Evolutionary conservation across 2,888 invertebrate species (phyloP).

Genomic region (Hypselothyrea guttata): DNA sequence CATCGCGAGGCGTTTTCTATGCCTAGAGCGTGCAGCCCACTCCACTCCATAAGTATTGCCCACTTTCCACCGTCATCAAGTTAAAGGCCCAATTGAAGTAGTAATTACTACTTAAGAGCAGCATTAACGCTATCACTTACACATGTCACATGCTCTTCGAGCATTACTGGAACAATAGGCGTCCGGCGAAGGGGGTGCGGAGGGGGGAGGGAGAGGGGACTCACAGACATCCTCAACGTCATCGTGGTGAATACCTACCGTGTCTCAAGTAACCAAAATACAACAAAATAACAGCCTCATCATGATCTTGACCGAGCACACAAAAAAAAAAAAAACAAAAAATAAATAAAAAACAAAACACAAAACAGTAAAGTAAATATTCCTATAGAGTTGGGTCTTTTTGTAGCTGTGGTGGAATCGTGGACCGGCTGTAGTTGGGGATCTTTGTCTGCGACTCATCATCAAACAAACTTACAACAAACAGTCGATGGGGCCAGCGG

Average conservation of each 20-base stretch:
- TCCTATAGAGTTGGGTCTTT: constrained; percentile 44
- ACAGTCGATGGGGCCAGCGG: constrained; percentile 1
- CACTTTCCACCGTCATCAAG: constrained; percentile 4
- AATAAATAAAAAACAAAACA: neutral
- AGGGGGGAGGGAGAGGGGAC: too few relatives aligned
- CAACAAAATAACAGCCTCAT: constrained; percentile 72
- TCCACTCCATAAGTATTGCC: neutral
- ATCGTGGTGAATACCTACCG: constrained; percentile 32
- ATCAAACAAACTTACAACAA: constrained; percentile 61
- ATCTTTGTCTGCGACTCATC: constrained; percentile 57
- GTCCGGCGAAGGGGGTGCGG: too few relatives aligned
- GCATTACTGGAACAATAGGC: constrained; percentile 71
- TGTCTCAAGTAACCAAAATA: constrained; percentile 40
- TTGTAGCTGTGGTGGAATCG: constrained; percentile 38
- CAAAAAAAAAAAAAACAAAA: constrained; percentile 10
- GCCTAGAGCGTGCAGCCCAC: too few relatives aligned
- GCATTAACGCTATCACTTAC: constrained; percentile 78
- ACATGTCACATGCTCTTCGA: constrained; percentile 72
- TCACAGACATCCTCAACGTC: constrained; percentile 12
- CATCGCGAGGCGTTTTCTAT: neutral
- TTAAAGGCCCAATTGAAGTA: constrained; percentile 70
- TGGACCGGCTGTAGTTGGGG: constrained; percentile 46
- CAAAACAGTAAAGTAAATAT: constrained; percentile 45
- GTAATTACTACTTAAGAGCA: constrained; percentile 77
- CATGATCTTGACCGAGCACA: constrained; percentile 68